Base-by-base conservation (phyloP, 2,888 invertebrate species). In the Pelosia muscerda region DNA sequence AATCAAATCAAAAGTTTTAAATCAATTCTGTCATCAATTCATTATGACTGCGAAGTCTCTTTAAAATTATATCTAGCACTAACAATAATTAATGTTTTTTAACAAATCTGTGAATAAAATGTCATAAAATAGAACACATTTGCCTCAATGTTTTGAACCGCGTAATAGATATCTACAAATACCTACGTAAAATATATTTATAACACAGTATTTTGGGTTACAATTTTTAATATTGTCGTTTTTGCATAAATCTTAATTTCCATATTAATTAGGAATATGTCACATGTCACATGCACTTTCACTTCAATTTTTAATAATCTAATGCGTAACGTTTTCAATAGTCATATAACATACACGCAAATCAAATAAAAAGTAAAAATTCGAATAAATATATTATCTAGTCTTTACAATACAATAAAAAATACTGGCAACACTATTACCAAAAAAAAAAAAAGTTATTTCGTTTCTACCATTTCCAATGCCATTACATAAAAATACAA, bases 401-500 rank as follows among this genome's bases (percentile, higher is more conserved):
- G 19, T 19, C 42, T 42, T 42, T 8, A 42, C 42, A 19, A 42
- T 42, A 42, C 0, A 42, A 19, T 42, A 42, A 15, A 26, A 26
- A 57, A 57, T 57, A 54, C 53, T n/a, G 23, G 28, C 54, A 54
- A 63, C 54, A 63, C 49, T 49, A 19, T 54, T 31, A 34, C 19
- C 23, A 34, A 63, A 28, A 53, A 54, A 61, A 61, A 61, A 49
- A 23, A 26, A n/a, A 42, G 61, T 49, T 26, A 22, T 61, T 63
- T 10, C 63, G 31, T 31, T 38, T 62, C 22, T 22, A 49, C 61
- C 22, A 23, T 65, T 34, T 58, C 49, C 19, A 5, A 13, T 53
- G 25, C 59, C 26, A 71, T 69, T 61, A 64, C 6, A 75, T 73
- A 75, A 73, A 73, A 64, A 73, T 61, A 62, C 59, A 66, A 66